Evolutionary conservation across 1,140 invertebrate genomes (phyloP).

Genomic region (Drosophila baimaii): DNA sequence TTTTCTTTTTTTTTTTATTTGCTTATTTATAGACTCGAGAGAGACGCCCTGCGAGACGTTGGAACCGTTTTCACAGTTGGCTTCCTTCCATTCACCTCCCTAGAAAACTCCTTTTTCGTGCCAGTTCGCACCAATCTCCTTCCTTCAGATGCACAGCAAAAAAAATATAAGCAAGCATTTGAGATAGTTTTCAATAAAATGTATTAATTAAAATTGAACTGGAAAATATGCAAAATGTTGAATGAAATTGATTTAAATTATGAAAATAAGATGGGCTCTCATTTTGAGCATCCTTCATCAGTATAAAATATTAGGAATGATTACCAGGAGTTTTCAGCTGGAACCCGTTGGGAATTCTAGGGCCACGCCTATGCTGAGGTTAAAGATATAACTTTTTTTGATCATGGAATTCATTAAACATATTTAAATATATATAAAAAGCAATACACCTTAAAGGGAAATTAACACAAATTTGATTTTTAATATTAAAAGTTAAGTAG

Average conservation of each 20-base stretch:
- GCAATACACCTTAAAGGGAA: not conserved
- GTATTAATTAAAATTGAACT: no score
- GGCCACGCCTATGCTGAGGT: not conserved
- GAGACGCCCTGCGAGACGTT: constrained; percentile 20
- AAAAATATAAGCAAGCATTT: no score
- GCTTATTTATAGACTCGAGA: constrained; percentile 57
- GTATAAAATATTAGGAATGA: no score
- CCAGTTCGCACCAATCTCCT: constrained; percentile 17
- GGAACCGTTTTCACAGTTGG: constrained; percentile 72
- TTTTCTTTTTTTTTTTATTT: not conserved
- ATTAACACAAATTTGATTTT: not conserved
- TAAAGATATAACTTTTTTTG: no score
- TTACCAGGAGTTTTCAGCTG: not conserved
- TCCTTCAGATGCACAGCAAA: not conserved
- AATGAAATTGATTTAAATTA: not conserved
- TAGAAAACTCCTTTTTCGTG: constrained; percentile 15
- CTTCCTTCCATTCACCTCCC: constrained; percentile 63
- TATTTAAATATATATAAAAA: not conserved
- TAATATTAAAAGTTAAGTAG: no score
- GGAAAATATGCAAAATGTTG: not conserved
- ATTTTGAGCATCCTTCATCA: no score
- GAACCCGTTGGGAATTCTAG: not conserved
- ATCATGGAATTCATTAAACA: no score
- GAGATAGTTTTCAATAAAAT: not conserved
- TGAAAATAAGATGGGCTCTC: not conserved